A percentile compares a stretch with the other conserved stretches of the same genome.
Conservation (phyloP, 2,797 vertebrate genomes). For the Ctenochaetus hawaiiensis region DNA sequence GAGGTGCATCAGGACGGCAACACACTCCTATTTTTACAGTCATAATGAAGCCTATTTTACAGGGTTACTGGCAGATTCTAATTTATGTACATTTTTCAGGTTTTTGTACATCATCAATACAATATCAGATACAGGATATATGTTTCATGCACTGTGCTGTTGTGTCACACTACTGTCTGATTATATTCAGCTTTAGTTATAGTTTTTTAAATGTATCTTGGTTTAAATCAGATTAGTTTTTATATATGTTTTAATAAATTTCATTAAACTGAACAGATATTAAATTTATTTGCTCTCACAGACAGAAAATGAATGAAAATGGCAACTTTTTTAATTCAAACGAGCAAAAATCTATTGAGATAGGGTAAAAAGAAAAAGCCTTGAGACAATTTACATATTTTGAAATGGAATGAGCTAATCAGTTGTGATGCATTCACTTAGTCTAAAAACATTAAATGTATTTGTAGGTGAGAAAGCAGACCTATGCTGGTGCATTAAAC, state of each 20-base stretch:
- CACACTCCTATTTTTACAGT: constrained; percentile 5
- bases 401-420: too few relatives aligned
- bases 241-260: not conserved
- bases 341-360: not conserved
- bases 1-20: constrained; percentile 39
- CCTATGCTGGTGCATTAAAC: not conserved
- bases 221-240: not conserved
- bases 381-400: too few relatives aligned
- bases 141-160: not conserved
- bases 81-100: not conserved
- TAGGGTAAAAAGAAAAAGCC: too few relatives aligned
- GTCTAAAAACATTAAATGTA: too few relatives aligned
- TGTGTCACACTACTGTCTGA: not conserved
- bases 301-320: too few relatives aligned
- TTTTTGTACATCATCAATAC: not conserved
- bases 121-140: not conserved
- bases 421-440: too few relatives aligned
- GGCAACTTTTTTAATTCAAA: not conserved
- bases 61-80: not conserved
- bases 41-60: not conserved
- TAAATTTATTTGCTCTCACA: not conserved
- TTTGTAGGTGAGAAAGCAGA: constrained; percentile 1
- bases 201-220: not conserved
- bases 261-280: not conserved
- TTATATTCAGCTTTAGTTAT: not conserved